Percentiles rank a stretch among this genome's conserved stretches.
These are phyloP conservation scores for Mustela nigripes DNA, from an alignment of 2,113 vertebrate genomes.

Conservation along the genomic window DNA sequence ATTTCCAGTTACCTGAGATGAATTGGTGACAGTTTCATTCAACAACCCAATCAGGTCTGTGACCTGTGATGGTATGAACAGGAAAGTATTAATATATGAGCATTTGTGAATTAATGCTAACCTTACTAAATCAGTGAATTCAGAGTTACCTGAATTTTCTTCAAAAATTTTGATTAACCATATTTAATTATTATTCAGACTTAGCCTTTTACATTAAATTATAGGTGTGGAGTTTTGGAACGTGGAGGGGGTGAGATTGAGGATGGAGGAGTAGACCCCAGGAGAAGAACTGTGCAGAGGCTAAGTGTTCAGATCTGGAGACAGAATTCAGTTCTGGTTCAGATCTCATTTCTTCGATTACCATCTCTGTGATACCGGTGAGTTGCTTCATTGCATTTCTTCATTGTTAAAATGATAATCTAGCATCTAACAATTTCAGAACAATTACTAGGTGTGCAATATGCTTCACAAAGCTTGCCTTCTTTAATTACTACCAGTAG, in stretches of 20 bases:
- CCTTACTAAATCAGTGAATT: constrained; percentile 13
- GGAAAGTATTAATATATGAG: neutral
- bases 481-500: neutral
- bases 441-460: neutral
- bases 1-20: constrained; percentile 12
- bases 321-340: neutral
- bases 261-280: neutral
- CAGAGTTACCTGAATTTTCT: constrained; percentile 41
- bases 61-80: neutral
- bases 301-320: neutral
- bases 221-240: neutral
- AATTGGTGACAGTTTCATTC: neutral
- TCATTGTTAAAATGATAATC: neutral
- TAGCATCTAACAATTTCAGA: neutral
- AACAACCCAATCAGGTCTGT: neutral
- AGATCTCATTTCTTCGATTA: neutral
- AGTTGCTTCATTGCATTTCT: neutral
- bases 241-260: neutral
- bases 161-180: neutral
- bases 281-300: neutral
- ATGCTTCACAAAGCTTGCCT: neutral
- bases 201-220: neutral
- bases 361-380: neutral
- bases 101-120: constrained; percentile 40
- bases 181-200: neutral